These are phyloP conservation scores for Stichodactyla helianthus DNA, from an alignment of 64 coral and sea anemone genomes.

Conservation along the genomic window DNA sequence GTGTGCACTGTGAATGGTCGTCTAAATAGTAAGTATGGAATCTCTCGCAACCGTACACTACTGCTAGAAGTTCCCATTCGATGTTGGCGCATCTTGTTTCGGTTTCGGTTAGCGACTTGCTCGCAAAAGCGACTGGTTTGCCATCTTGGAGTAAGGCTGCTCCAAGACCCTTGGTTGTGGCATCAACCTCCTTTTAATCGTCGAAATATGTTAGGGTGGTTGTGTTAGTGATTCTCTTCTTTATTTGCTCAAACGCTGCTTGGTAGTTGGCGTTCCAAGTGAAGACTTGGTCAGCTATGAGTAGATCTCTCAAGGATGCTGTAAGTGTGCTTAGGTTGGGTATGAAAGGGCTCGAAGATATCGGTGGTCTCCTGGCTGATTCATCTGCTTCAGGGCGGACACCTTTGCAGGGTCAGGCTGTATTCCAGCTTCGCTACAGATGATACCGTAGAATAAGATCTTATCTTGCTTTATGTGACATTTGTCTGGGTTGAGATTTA, in stretches of 20 bases:
- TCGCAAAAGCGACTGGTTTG: too few relatives aligned
- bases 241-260: too few relatives aligned
- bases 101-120: conserved; percentile 31
- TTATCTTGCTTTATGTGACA: too few relatives aligned
- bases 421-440: too few relatives aligned
- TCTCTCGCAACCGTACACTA: conserved; percentile 32
- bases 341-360: conserved; percentile 58
- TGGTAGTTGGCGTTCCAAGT: conserved; percentile 34
- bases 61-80: conserved; percentile 30
- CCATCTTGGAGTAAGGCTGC: conserved; percentile 30
- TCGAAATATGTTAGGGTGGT: too few relatives aligned
- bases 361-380: too few relatives aligned
- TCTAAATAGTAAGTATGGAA: conserved; percentile 23
- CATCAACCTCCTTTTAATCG: conserved; percentile 45
- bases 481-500: too few relatives aligned
- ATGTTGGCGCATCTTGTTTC: conserved; percentile 38
- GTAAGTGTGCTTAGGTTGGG: conserved; percentile 50
- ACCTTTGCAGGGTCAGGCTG: too few relatives aligned
- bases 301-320: conserved; percentile 38
- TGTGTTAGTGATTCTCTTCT: conserved; percentile 34
- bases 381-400: too few relatives aligned
- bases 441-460: too few relatives aligned
- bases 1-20: background rate
- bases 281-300: too few relatives aligned
- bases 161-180: too few relatives aligned